Evolutionary conservation across 2,113 vertebrate species (phyloP), one percentile per base, ranked within the genome.

Genomic region (Macquaria australasica): DNA sequence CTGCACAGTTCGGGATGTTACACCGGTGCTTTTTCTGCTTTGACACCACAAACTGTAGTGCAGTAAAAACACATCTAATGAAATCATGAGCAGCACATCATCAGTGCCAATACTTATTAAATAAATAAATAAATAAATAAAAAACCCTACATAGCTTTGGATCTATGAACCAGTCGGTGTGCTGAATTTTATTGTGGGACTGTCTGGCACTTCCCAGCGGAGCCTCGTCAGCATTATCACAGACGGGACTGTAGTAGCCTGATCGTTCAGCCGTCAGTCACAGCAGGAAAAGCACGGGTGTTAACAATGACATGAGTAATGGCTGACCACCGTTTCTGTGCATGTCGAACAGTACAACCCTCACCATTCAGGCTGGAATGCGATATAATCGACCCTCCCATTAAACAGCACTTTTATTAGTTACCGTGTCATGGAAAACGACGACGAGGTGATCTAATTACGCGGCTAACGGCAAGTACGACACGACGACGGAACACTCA

Each of bases 321-420:
- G n/a, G 15, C 10, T 64, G 20, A 39, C 9, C n/a, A n/a, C n/a
- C n/a, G n/a, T n/a, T n/a, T n/a, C n/a, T 58, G 23, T 18, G 23
- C 51, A 28, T 45, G 37, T 2, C 14, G 39, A 16, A 12, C 60
- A 50, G 21, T 37, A 21, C 21, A 18, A 21, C 23, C 43, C 0
- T 60, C 9, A 3, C 16, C 8, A 6, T 7, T 39, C 41, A 39
- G 71, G 14, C 14, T 2, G 50, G 1, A 48, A 14, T 25, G 12
- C 6, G 1, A 34, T 5, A 31, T 12, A 8, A 8, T 10, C 5
- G 31, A 0, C 1, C 7, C 8, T 2, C 1, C 4, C 0, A 18
- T n/a, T 77, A 12, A 28, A 28, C 25, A 62, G 16, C 15, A 45
- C 5, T 8, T 1, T 1, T 21, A 7, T 28, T 37, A 53, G 6